Evolutionary conservation across 37 sponge, comb jelly and placozoan genomes (phyloP).

Genomic region (Dysidea cf. avara): DNA sequence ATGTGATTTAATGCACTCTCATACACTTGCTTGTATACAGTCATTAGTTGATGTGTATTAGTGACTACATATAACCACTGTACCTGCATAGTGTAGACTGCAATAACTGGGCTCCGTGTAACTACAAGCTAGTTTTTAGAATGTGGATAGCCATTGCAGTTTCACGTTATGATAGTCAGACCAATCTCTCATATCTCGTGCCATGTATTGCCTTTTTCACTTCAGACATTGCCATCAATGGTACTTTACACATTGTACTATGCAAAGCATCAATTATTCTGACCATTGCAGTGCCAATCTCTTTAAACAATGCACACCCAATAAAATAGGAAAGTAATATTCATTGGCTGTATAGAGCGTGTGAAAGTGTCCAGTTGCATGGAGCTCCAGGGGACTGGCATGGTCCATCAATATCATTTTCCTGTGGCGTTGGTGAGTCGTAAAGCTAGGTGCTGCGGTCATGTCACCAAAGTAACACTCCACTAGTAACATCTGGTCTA

Average conservation of each 20-base stretch:
- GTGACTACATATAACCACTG: too few relatives aligned
- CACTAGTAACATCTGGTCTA: constrained; percentile 77
- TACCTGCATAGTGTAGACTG: too few relatives aligned
- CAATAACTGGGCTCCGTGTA: too few relatives aligned
- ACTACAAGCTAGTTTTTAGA: too few relatives aligned
- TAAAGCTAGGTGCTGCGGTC: constrained; percentile 58
- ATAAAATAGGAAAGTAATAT: constrained; percentile 63
- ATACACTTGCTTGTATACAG: too few relatives aligned
- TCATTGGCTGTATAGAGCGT: constrained; percentile 29
- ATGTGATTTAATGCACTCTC: too few relatives aligned
- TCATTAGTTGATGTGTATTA: too few relatives aligned
- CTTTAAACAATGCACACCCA: constrained; percentile 85
- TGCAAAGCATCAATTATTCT: background rate
- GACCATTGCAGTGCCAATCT: constrained; percentile 78
- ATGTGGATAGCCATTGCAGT: constrained; percentile 52
- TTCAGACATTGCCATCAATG: constrained; percentile 43
- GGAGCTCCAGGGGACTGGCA: constrained; percentile 80
- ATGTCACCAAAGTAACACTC: constrained; percentile 59
- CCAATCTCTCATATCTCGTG: constrained; percentile 68
- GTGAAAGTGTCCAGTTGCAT: constrained; percentile 37
- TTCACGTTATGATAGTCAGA: constrained; percentile 30
- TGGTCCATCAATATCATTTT: constrained; percentile 84
- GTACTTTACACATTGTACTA: constrained; percentile 24
- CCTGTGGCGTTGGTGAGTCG: constrained; percentile 36
- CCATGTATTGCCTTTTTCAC: constrained; percentile 59